Evolutionary conservation across 2,888 invertebrate species (phyloP).

Genomic region (Escarpia spicata): DNA sequence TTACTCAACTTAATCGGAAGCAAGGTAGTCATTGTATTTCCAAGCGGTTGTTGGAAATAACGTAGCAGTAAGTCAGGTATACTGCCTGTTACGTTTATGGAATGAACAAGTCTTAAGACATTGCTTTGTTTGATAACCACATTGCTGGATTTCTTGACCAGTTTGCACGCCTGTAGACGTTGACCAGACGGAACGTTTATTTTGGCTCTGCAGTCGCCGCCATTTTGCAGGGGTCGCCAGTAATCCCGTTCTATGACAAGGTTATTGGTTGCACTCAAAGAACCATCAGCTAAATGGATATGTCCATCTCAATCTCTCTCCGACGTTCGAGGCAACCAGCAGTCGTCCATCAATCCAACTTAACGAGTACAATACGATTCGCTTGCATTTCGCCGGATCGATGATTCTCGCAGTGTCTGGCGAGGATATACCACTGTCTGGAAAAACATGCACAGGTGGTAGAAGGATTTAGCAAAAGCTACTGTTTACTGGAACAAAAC

Average conservation of each 20-base stretch:
- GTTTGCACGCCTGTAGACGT: background rate
- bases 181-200: background rate
- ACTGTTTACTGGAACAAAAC: background rate
- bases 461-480: background rate
- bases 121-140: background rate
- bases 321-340: background rate
- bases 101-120: background rate
- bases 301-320: slow-evolving; percentile 6
- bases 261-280: background rate
- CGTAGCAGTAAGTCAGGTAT: background rate
- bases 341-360: background rate
- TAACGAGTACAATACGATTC: slow-evolving; percentile 16
- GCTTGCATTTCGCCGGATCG: background rate
- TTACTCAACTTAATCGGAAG: background rate
- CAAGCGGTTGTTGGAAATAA: background rate
- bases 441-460: background rate
- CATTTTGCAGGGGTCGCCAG: background rate
- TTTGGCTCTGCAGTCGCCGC: background rate
- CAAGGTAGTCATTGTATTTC: background rate
- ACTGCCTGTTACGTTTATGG: background rate
- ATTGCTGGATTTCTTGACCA: background rate
- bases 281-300: slow-evolving; percentile 16
- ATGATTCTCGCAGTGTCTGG: background rate
- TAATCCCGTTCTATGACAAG: background rate
- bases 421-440: background rate